phyloP scores from a whole-genome alignment of 1,140 invertebrate genomes.

The Gonatopus flavifemur region DNA sequence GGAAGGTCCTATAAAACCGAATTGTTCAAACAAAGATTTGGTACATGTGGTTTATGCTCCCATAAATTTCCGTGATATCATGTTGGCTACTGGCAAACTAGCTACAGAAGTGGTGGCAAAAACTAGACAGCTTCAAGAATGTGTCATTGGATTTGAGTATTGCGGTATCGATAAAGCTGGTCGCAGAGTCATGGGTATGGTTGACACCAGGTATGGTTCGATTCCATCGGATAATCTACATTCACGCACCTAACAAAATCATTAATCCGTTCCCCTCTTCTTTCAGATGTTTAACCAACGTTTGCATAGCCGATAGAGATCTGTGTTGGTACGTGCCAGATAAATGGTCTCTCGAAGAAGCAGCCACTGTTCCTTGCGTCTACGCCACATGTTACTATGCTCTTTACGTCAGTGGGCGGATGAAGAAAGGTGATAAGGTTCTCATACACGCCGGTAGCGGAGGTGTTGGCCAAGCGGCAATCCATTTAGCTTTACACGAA shows the following conservation, averaged over 20 bases:
- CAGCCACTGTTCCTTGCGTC: slow-evolving; percentile 83
- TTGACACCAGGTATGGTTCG: slow-evolving; percentile 35
- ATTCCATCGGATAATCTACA: background rate
- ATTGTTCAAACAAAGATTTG: slow-evolving; percentile 42
- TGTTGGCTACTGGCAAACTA: slow-evolving; percentile 76
- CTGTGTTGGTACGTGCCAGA: slow-evolving; percentile 80
- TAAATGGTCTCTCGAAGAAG: slow-evolving; percentile 81
- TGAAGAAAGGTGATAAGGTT: slow-evolving; percentile 66
- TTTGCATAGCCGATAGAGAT: slow-evolving; percentile 61
- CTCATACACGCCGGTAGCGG: slow-evolving; percentile 78
- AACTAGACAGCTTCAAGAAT: slow-evolving; percentile 64
- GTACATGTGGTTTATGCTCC: slow-evolving; percentile 66
- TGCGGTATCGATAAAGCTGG: slow-evolving; percentile 62
- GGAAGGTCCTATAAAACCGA: slow-evolving; percentile 60
- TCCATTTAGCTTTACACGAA: slow-evolving; percentile 66
- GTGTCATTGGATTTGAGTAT: slow-evolving; percentile 74
- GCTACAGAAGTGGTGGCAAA: slow-evolving; percentile 63
- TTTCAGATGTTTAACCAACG: slow-evolving; percentile 62
- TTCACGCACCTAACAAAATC: background rate
- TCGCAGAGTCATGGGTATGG: slow-evolving; percentile 72
- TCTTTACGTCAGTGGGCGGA: slow-evolving; percentile 61
- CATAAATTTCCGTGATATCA: slow-evolving; percentile 78
- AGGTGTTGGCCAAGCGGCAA: slow-evolving; percentile 80
- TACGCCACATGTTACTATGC: slow-evolving; percentile 86
- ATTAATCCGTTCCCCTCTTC: background rate